phyloP scores from a whole-genome alignment of 1,140 invertebrate genomes.

The Papilio polytes region DNA sequence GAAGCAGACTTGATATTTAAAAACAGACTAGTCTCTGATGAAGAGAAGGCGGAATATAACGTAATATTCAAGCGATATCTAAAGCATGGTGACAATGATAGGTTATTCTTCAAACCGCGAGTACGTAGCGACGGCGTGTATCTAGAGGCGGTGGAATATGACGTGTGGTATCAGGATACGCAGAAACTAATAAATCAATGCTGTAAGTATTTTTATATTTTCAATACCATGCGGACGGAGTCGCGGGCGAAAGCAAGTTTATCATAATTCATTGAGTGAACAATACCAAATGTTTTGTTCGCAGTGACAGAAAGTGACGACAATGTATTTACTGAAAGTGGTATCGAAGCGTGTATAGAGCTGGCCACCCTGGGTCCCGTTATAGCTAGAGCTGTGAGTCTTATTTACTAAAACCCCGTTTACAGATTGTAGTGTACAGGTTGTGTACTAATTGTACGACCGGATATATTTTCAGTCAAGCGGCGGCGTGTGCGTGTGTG shows the following conservation, averaged over 20 bases:
- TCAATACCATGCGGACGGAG: no score
- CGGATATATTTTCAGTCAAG: conserved; percentile 47
- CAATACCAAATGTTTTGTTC: conserved; percentile 9
- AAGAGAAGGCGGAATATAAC: conserved; percentile 89
- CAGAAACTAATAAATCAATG: conserved; percentile 88
- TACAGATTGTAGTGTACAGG: no score
- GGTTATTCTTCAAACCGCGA: conserved; percentile 61
- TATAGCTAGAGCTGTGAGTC: conserved; percentile 62
- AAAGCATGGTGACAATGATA: conserved; percentile 51
- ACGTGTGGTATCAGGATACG: conserved; percentile 86
- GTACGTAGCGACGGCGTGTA: conserved; percentile 66
- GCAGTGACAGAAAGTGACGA: conserved; percentile 70
- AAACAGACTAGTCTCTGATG: conserved; percentile 88
- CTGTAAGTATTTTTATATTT: no score
- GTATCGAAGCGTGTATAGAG: conserved; percentile 69
- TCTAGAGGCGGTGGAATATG: conserved; percentile 69
- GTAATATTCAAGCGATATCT: conserved; percentile 78
- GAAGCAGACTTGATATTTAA: conserved; percentile 92
- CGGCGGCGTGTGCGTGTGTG: conserved; percentile 58
- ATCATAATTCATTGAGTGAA: background rate
- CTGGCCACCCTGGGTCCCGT: conserved; percentile 59
- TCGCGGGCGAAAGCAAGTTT: no score
- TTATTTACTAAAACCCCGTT: background rate
- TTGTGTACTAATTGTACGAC: no score
- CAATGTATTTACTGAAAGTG: conserved; percentile 68